These are phyloP conservation scores for Tringa solitaria DNA, from an alignment of 2,113 vertebrate species.

Conservation along the genomic window DNA sequence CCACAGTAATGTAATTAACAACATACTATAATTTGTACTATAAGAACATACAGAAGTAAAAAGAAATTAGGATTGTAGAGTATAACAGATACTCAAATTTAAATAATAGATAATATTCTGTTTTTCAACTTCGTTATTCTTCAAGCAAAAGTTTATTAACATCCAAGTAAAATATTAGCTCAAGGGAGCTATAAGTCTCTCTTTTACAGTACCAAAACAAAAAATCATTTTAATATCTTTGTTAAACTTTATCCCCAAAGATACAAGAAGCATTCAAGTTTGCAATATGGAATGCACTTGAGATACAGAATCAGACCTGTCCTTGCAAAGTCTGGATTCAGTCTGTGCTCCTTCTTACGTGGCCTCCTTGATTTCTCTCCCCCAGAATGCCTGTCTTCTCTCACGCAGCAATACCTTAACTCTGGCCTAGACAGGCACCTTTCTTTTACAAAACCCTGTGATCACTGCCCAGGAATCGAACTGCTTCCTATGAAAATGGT, in stretches of 20 bases:
- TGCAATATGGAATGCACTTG: neutral
- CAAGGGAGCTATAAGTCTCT: neutral
- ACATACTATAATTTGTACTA: neutral
- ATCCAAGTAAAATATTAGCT: neutral
- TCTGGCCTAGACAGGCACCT: neutral
- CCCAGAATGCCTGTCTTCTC: neutral
- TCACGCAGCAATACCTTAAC: neutral
- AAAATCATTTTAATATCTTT: neutral
- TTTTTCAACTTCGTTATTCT: neutral
- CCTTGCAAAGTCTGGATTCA: neutral
- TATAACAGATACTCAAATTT: neutral
- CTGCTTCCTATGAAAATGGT: neutral
- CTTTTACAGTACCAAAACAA: neutral
- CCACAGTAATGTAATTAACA: neutral
- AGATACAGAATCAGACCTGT: neutral
- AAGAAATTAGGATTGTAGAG: neutral
- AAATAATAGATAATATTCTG: neutral
- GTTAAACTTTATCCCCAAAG: neutral
- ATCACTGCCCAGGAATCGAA: neutral
- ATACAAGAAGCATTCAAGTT: neutral
- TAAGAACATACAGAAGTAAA: neutral
- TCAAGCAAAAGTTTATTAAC: neutral
- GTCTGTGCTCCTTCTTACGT: neutral
- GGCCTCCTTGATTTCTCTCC: neutral
- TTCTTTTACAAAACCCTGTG: neutral